Evolutionary conservation across 2,797 vertebrate species (phyloP).

Genomic region (Poeciliopsis presidionis): DNA sequence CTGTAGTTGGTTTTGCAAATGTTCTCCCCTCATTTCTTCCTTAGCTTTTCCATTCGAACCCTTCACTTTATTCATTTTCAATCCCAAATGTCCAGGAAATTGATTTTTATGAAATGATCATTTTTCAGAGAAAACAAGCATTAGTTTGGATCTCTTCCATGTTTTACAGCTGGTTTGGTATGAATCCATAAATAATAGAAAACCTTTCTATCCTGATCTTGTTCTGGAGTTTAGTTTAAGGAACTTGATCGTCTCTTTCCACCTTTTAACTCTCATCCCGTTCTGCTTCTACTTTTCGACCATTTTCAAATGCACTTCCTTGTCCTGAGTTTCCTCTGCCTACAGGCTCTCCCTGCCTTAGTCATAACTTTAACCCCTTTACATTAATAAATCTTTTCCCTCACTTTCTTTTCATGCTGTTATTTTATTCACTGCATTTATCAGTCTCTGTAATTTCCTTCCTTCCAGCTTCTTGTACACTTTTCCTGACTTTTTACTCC

Average conservation of each 20-base stretch:
- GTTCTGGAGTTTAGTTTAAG: constrained; percentile 2
- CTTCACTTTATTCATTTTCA: not conserved
- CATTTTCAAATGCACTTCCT: constrained; percentile 18
- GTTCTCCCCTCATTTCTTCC: not conserved
- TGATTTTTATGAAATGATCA: not conserved
- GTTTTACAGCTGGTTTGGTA: not conserved
- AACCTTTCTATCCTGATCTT: not conserved
- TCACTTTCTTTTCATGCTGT: not conserved
- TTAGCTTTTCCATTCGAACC: not conserved
- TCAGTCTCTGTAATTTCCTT: constrained; percentile 4
- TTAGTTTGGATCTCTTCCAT: not conserved
- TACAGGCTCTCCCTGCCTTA: constrained; percentile 36
- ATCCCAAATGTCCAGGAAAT: not conserved
- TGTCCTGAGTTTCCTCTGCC: constrained; percentile 19
- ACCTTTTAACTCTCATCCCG: not conserved
- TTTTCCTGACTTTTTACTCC: constrained; percentile 14
- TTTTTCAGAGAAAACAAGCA: not conserved
- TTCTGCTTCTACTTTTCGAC: constrained; percentile 11
- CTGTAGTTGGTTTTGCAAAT: not conserved
- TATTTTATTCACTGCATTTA: constrained; percentile 28
- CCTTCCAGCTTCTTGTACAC: not conserved
- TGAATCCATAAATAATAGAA: not conserved
- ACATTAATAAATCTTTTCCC: constrained; percentile 17
- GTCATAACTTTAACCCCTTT: constrained; percentile 29
- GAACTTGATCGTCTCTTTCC: not conserved